Evolutionary conservation across 2,888 invertebrate genomes (phyloP).

Genomic region (Heteromyza rotundicornis): DNA sequence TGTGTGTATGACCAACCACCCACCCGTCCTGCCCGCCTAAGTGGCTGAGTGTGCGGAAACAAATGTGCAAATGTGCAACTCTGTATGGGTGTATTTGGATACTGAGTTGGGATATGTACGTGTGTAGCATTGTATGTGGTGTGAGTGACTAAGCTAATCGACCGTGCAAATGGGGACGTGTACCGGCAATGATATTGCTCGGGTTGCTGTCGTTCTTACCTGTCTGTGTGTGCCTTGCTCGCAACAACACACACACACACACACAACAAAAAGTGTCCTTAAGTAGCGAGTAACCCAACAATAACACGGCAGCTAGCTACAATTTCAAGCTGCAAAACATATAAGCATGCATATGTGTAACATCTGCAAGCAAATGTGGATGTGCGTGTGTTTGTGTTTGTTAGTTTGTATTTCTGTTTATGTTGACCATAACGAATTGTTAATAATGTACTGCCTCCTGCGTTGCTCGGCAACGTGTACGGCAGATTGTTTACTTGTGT

Average conservation of each 20-base stretch:
- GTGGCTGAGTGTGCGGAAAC: slow-evolving; percentile 7
- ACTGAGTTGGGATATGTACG: too few species aligned
- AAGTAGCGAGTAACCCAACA: neutral
- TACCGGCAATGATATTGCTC: neutral
- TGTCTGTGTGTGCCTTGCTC: neutral
- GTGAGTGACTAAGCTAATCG: neutral
- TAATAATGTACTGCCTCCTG: neutral
- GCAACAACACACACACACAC: too few species aligned
- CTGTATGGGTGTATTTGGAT: slow-evolving; percentile 6
- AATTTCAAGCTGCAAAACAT: neutral
- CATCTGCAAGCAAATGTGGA: neutral
- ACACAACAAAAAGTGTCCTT: neutral
- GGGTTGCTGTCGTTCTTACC: neutral
- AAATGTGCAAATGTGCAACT: slow-evolving; percentile 11
- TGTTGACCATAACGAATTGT: neutral
- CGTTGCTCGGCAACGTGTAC: too few species aligned
- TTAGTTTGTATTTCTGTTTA: neutral
- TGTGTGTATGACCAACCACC: too few species aligned
- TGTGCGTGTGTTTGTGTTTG: neutral
- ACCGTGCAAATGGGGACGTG: neutral
- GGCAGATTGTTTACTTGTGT: neutral
- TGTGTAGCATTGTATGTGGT: too few species aligned
- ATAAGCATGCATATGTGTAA: neutral
- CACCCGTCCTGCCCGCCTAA: too few species aligned
- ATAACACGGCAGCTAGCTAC: neutral